Percentiles rank a stretch among this genome's conserved stretches.
phyloP scores from a whole-genome alignment of 1,140 invertebrate genomes.

The Ylistrum balloti region DNA sequence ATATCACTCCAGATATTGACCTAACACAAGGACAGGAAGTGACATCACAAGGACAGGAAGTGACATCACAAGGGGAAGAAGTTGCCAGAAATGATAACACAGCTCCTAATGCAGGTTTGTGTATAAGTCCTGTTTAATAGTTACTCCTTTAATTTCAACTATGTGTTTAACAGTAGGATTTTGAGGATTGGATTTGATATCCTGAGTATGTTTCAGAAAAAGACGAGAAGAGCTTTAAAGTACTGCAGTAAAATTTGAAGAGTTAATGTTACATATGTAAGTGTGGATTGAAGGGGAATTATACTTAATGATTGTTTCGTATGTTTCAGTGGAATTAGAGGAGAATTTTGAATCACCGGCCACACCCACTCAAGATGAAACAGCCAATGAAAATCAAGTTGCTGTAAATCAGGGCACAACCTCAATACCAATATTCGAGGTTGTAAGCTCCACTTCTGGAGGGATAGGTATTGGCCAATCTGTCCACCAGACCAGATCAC shows the following conservation, averaged over 20 bases:
- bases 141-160: no score
- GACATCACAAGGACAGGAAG: background rate
- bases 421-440: constrained; percentile 49
- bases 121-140: background rate
- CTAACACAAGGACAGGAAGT: constrained; percentile 2
- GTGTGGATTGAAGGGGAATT: no score
- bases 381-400: constrained; percentile 42
- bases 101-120: background rate
- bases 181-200: no score
- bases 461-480: constrained; percentile 45
- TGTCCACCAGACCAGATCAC: constrained; percentile 44
- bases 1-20: constrained; percentile 20
- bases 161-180: no score
- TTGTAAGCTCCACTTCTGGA: background rate
- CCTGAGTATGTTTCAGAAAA: no score
- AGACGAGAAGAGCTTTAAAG: no score
- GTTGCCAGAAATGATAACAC: background rate
- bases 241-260: no score
- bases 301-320: background rate
- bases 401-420: constrained; percentile 47
- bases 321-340: constrained; percentile 43
- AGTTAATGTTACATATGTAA: no score
- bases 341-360: constrained; percentile 52
- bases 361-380: constrained; percentile 67
- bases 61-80: background rate